A percentile compares a stretch with the other conserved stretches of the same genome.
Evolutionary conservation across 2,797 vertebrate genomes (phyloP).

Genomic region (Columba guinea): DNA sequence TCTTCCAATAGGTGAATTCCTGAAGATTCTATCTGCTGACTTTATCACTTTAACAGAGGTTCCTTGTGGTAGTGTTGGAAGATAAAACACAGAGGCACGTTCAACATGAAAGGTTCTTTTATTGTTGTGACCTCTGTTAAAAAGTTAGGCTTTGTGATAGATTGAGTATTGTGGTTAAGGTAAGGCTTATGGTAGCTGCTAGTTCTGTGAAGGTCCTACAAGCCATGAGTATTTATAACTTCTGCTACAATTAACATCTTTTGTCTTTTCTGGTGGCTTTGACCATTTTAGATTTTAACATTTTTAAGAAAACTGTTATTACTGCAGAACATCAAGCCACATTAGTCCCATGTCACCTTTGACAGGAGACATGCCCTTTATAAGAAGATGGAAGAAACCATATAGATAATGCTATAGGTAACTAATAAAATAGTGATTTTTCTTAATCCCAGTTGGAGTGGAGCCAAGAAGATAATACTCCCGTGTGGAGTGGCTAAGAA

Average conservation of each 20-base stretch:
- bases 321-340: not conserved
- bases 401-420: not conserved
- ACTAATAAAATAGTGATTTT: not conserved
- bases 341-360: not conserved
- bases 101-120: conserved; percentile 13
- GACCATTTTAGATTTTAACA: not conserved
- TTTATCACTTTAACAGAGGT: conserved; percentile 6
- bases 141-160: not conserved
- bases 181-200: not conserved
- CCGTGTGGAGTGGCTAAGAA: not conserved
- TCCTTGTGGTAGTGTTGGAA: conserved; percentile 15
- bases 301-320: not conserved
- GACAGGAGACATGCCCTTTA: not conserved
- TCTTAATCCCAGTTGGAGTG: not conserved
- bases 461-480: not conserved
- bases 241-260: not conserved
- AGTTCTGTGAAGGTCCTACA: not conserved
- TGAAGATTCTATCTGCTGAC: conserved; percentile 18
- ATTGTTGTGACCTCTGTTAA: not conserved
- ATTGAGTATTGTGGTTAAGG: not conserved
- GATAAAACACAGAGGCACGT: not conserved
- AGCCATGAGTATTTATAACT: not conserved
- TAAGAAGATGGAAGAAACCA: not conserved
- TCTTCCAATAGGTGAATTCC: conserved; percentile 32
- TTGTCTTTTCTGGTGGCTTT: not conserved